Evolutionary conservation across 1,140 invertebrate genomes (phyloP), one percentile per base, ranked within the genome.

Genomic region (Acromyrmex heyeri): DNA sequence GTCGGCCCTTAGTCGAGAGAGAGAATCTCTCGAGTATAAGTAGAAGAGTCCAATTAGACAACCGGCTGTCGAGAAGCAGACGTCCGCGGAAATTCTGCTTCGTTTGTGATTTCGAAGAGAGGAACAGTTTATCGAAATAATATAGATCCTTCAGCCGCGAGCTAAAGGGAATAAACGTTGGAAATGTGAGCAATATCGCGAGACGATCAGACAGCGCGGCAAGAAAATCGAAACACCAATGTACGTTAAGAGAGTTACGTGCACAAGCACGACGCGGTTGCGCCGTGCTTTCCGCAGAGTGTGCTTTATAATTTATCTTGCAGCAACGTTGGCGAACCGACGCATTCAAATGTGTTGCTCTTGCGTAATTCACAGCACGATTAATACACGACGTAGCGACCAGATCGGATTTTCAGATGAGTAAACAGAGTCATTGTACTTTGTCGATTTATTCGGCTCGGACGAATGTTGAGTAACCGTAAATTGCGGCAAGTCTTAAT

Each of bases 41-140:
- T 61, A 53, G 30, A 65, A 65, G 82, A 64, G 61, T 64, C 59
- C 55, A 85, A 85, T 78, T 76, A 85, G 59, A 79, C 16, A 10
- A 34, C 30, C 55, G 34, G 6, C 55, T 57, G 50, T 75, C 53
- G 27, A 75, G 27, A 18, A 21, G 12, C 77, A 38, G 30, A 10
- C 55, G 30, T 38, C 14, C 50, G 30, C 30, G 21, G 6, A 70
- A 65, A 38, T 57, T 44, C 21, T 14, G 34, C 30, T 44, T 38
- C 21, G 50, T 44, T 27, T 57, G 48, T 81, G 5, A 81, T 81
- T 70, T 70, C 21, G 50, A 55, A 21, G 14, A 8, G 16, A 34
- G 30, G 24, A 55, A 81, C 34, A 27, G 30, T 81, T 81, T 55
- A 70, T 57, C 21, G 34, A n/a, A 30, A 70, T 70, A 70, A 81